phyloP scores from a whole-genome alignment of 37 sponge, comb jelly and placozoan species.

The Theonella swinhoei region DNA sequence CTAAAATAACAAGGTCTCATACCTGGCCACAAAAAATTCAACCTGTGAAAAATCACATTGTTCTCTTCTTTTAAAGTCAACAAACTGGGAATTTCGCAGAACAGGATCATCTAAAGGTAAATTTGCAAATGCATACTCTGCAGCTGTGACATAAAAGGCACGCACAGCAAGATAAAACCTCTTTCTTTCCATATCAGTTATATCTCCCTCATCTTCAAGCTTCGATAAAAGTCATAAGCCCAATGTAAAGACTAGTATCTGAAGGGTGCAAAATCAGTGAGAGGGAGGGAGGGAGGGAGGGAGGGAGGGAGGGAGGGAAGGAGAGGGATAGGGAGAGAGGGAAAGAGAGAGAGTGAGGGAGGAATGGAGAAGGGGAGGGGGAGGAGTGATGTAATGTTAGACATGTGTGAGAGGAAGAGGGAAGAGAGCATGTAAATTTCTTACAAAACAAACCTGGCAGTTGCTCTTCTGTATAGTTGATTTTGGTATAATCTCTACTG shows the following conservation, averaged over 20 bases:
- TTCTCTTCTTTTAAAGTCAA: slow-evolving; percentile 36
- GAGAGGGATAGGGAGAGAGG: too few relatives aligned
- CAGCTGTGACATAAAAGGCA: slow-evolving; percentile 29
- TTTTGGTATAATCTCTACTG: background rate
- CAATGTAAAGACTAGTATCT: slow-evolving; percentile 18
- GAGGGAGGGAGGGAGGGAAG: too few relatives aligned
- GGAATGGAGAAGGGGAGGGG: too few relatives aligned
- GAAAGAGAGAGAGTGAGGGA: too few relatives aligned
- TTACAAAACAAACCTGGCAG: too few relatives aligned
- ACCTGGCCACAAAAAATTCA: slow-evolving; percentile 28
- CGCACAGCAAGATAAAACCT: slow-evolving; percentile 52
- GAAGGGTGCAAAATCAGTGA: too few relatives aligned
- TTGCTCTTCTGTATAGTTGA: slow-evolving; percentile 16
- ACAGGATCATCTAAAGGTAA: slow-evolving; percentile 57
- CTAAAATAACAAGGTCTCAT: too few relatives aligned
- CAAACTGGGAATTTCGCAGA: slow-evolving; percentile 47
- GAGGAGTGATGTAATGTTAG: too few relatives aligned
- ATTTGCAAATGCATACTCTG: slow-evolving; percentile 12
- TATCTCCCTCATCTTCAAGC: slow-evolving; percentile 37
- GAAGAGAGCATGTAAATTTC: too few relatives aligned
- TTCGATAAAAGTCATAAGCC: slow-evolving; percentile 26
- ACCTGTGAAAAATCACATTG: slow-evolving; percentile 25
- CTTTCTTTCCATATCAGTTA: background rate
- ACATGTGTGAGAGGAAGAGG: too few relatives aligned
- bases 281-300: too few relatives aligned